These are phyloP conservation scores for Coreoperca whiteheadi DNA, from an alignment of 2,113 vertebrate genomes.

Conservation along the genomic window DNA sequence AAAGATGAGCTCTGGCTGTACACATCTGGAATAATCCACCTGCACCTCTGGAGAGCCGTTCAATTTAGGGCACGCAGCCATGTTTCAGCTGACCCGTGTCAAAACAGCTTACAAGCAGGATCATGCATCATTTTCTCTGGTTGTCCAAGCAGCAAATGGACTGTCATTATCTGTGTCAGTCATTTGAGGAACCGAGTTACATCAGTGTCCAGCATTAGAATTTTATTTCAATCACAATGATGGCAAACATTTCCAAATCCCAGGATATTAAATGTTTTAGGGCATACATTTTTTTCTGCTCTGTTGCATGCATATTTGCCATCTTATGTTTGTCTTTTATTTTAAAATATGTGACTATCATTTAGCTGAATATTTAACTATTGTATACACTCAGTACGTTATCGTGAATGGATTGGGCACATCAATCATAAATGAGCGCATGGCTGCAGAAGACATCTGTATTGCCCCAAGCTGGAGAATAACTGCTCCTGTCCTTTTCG, in stretches of 20 bases:
- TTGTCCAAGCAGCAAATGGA: constrained; percentile 77
- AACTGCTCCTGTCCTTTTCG: constrained; percentile 70
- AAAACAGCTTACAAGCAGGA: constrained; percentile 66
- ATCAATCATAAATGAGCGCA: constrained; percentile 70
- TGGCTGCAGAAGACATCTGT: constrained; percentile 70
- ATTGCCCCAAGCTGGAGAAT: constrained; percentile 65
- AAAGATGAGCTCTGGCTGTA: constrained; percentile 53
- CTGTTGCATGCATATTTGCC: constrained; percentile 15
- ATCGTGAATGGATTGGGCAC: constrained; percentile 41
- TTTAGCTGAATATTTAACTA: constrained; percentile 19
- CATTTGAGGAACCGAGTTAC: constrained; percentile 19
- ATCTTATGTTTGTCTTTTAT: constrained; percentile 1
- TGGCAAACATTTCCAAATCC: background rate
- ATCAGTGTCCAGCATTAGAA: constrained; percentile 5
- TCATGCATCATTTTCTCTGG: constrained; percentile 74
- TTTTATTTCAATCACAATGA: constrained; percentile 11
- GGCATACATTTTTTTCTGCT: background rate
- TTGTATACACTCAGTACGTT: constrained; percentile 23
- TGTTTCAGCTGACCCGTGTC: constrained; percentile 62
- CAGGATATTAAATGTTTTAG: background rate
- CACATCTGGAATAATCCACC: constrained; percentile 76
- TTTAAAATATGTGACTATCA: constrained; percentile 4
- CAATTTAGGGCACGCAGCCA: constrained; percentile 54
- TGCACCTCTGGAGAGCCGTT: constrained; percentile 52
- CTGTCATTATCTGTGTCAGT: constrained; percentile 54